Base-by-base conservation (phyloP, 2,113 vertebrate species). In the Engystomops pustulosus region DNA sequence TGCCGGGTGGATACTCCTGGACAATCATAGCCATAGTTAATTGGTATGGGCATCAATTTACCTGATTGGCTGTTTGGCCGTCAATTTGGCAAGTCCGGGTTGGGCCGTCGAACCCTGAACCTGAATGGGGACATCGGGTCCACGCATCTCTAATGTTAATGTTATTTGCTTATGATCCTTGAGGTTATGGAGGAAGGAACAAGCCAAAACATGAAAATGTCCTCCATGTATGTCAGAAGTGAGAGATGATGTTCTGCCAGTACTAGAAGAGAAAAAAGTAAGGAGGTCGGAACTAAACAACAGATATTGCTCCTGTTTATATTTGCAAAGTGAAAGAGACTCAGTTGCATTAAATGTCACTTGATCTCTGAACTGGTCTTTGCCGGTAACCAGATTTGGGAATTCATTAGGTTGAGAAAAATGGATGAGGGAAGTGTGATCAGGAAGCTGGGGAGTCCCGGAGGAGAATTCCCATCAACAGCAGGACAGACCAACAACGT, bases 311-410 rank as follows among this genome's bases (percentile, higher is more conserved):
- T 11, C 34, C 27, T 84, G 82, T 84, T 84, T 78, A 30, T 84
- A 69, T 83, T 67, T 83, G 55, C 76, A 20, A 75, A 75, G 74
- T 72, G 62, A 84, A 77, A 49, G 58, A 27, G 41, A 68, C 60
- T 20, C 9, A 27, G 53, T 36, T 65, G 41, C 38, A 83, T 75
- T 83, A 77, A 77, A 84, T 68, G 82, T 68, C 82, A 78, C 58
- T 82, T 60, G 74, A 84, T 84, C 82, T 84, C 41, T 84, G 72
- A 68, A 84, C 58, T 38, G 58, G 41, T 65, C 58, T 51, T 27
- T 67, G 55, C 71, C 38, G 38, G 18, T 84, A 77, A 68, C 72
- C 72, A 77, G 47, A 34, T 78, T 84, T 69, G 60, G 34, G 74
- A 84, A 60, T 77, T 84, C 74, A 84, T 78, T 77, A 84, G 60